A percentile compares a stretch with the other conserved stretches of the same genome.
Evolutionary conservation across 2,797 vertebrate genomes (phyloP).

Genomic region (Borostomias antarcticus): DNA sequence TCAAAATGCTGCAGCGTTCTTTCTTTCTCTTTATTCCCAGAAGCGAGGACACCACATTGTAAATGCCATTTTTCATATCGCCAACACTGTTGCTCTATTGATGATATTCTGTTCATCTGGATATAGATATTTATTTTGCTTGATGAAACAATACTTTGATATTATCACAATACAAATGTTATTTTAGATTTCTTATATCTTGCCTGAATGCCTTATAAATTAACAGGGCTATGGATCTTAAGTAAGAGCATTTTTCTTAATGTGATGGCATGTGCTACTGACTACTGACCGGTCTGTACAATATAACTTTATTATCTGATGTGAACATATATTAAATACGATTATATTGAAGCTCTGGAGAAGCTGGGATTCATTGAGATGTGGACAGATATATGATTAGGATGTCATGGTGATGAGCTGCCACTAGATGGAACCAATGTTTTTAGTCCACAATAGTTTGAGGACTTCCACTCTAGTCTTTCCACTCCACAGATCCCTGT

Average conservation of each 20-base stretch:
- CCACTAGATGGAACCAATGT: constrained; percentile 58
- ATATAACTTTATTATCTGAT: not conserved
- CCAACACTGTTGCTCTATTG: too few relatives aligned
- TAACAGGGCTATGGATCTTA: not conserved
- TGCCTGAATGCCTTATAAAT: not conserved
- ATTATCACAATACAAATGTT: not conserved
- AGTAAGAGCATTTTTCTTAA: not conserved
- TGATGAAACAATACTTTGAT: too few relatives aligned
- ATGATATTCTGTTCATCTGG: not conserved
- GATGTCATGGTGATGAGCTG: not conserved
- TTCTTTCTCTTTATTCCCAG: constrained; percentile 2
- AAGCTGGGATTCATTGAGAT: not conserved
- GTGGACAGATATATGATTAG: too few relatives aligned
- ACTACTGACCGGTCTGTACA: not conserved
- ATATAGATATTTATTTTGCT: too few relatives aligned
- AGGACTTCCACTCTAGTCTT: too few relatives aligned
- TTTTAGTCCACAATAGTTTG: too few relatives aligned
- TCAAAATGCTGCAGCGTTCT: too few relatives aligned
- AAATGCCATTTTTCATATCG: too few relatives aligned
- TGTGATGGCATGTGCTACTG: not conserved
- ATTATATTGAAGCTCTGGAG: not conserved
- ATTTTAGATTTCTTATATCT: not conserved
- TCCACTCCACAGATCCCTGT: too few relatives aligned
- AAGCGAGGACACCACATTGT: not conserved
- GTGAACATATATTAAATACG: not conserved